Evolutionary conservation across 2,888 invertebrate genomes (phyloP), one percentile per base, ranked within the genome.

Genomic region (Caenorhabditis zanzibari): DNA sequence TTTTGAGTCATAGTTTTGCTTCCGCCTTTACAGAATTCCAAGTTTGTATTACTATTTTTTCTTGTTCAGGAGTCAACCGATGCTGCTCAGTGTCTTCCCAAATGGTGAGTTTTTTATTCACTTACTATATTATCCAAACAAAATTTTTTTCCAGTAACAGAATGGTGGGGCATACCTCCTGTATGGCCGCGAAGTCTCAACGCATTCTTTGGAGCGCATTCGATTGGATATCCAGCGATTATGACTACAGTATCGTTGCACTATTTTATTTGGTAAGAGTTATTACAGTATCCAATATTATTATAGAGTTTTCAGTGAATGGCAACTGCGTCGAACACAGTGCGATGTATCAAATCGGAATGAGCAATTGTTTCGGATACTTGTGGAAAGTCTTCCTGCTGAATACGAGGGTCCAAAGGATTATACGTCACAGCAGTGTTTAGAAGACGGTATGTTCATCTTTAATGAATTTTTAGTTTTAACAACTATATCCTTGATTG

Each of bases 191-290:
- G 79, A 26, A 82, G 74, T 52, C 47, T 89, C 22, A 89, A 89
- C 63, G 84, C 76, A 28, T 85, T 89, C 49, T 90, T 91, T 66
- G 90, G 92, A 68, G 88, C 82, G 93, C 94, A 88, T 93, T 96
- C 96, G 93, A 95, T 96, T 93, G 96, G 96, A 87, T 98, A 96
- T 94, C 97, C 97, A 81, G 96, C 96, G 89, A 96, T 97, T 71
- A 96, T 97, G 90, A 94, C 98, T 93, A 85, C 86, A 49, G 81
- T 87, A 76, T 85, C 82, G 26, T 54, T 88, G 22, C 83, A 82
- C 35, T 87, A 87, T 61, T 87, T 86, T 61, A 83, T 87, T n/a
- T 85, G 83, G 88, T 89, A n/a, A n/a, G 63, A 81, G 85, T 77
- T 26, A 2, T 24, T 26, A 32, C n/a, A 49, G 12, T 56, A 2